A percentile compares a stretch with the other conserved stretches of the same genome.
Evolutionary conservation across 2,113 vertebrate species (phyloP).

Genomic region (Porphyrio hochstetteri): DNA sequence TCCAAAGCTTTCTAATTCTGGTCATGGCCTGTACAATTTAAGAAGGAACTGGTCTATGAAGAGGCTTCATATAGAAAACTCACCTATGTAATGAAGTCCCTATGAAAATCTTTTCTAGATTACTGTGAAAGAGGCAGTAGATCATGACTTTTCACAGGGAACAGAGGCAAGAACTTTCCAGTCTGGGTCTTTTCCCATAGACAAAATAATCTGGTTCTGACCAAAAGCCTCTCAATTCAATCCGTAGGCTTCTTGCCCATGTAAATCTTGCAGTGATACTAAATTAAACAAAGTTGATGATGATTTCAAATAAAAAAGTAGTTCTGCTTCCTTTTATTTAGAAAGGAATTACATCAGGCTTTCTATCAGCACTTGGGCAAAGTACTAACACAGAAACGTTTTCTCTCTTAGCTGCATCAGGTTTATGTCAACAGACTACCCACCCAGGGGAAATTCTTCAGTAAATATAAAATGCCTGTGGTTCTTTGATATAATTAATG

Average conservation of each 20-base stretch:
- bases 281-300: background rate
- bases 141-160: background rate
- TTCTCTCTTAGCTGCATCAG: conserved; percentile 8
- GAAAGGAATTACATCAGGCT: background rate
- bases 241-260: background rate
- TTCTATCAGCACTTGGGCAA: background rate
- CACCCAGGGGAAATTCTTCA: background rate
- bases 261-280: background rate
- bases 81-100: background rate
- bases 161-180: background rate
- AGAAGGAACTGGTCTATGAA: background rate
- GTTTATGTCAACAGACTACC: conserved; percentile 5
- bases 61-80: background rate
- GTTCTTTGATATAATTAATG: background rate
- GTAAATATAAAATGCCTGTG: background rate
- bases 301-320: background rate
- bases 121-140: background rate
- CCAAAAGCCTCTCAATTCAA: background rate
- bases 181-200: background rate
- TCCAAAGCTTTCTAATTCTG: background rate
- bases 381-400: background rate
- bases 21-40: background rate
- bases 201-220: background rate
- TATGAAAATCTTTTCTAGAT: background rate
- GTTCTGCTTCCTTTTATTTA: background rate